phyloP scores from a whole-genome alignment of 2,797 vertebrate species.

The Etheostoma perlongum region DNA sequence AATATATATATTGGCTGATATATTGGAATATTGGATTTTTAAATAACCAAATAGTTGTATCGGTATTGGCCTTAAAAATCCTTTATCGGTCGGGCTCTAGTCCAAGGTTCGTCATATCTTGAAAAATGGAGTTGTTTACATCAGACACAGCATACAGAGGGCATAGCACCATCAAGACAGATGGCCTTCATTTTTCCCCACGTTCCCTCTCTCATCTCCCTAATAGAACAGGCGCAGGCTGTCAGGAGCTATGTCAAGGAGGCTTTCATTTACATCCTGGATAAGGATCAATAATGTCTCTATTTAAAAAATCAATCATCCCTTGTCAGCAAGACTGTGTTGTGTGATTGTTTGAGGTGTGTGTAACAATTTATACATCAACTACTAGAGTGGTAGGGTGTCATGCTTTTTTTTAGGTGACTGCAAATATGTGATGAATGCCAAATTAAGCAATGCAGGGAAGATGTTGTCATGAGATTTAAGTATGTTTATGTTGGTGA shows the following conservation, averaged over 20 bases:
- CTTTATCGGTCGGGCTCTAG: slow-evolving; percentile 13
- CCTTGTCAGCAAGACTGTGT: slow-evolving; percentile 41
- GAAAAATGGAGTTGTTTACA: slow-evolving; percentile 83
- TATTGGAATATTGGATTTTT: too few species aligned
- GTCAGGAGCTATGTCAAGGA: slow-evolving; percentile 58
- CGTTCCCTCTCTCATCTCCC: slow-evolving; percentile 72
- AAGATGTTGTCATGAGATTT: slow-evolving; percentile 1
- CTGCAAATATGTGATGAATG: slow-evolving; percentile 21
- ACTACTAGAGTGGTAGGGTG: too few species aligned
- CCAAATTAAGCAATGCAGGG: slow-evolving; percentile 1
- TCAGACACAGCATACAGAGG: slow-evolving; percentile 64
- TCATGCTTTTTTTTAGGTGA: slow-evolving; percentile 20
- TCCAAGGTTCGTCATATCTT: slow-evolving; percentile 75
- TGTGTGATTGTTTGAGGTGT: slow-evolving; percentile 47
- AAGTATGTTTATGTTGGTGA: background rate
- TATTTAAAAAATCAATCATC: slow-evolving; percentile 75
- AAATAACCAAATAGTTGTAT: too few species aligned
- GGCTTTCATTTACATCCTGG: slow-evolving; percentile 73
- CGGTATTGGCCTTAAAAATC: too few species aligned
- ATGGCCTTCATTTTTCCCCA: slow-evolving; percentile 76
- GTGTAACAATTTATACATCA: slow-evolving; percentile 9
- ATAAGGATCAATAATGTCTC: slow-evolving; percentile 75
- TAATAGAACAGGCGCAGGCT: slow-evolving; percentile 67
- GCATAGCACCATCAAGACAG: slow-evolving; percentile 74
- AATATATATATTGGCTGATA: too few species aligned